phyloP scores from a whole-genome alignment of 2,888 invertebrate genomes.

The Dorcus hopei region DNA sequence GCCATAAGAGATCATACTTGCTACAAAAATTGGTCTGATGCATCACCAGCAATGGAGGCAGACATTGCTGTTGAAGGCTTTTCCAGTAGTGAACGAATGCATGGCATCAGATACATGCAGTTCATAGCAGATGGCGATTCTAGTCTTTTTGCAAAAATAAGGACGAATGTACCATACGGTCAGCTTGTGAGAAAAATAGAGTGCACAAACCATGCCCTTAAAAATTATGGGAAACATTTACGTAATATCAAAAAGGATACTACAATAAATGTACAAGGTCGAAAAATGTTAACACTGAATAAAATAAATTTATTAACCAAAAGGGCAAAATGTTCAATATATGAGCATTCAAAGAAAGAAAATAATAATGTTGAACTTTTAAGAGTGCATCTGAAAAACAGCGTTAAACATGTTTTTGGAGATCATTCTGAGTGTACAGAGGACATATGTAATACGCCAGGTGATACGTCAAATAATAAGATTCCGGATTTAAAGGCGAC shows the following conservation, averaged over 20 bases:
- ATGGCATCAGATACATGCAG: constrained; percentile 28
- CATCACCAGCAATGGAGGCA: constrained; percentile 33
- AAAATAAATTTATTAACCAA: constrained; percentile 4
- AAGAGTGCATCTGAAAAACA: constrained; percentile 16
- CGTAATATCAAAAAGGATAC: constrained; percentile 12
- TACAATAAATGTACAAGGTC: not conserved
- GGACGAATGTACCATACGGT: constrained; percentile 24
- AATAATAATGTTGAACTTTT: constrained; percentile 7
- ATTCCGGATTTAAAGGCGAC: not conserved
- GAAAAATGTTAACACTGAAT: not conserved
- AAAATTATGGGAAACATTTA: constrained; percentile 14
- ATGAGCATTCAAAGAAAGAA: constrained; percentile 8
- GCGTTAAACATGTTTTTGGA: constrained; percentile 27
- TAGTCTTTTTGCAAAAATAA: constrained; percentile 30
- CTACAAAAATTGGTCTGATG: constrained; percentile 31
- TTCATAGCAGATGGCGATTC: constrained; percentile 37
- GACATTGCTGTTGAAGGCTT: constrained; percentile 33
- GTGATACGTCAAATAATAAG: not conserved
- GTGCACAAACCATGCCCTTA: constrained; percentile 30
- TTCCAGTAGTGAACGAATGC: constrained; percentile 22
- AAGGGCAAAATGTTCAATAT: constrained; percentile 6
- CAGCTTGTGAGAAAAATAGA: constrained; percentile 31
- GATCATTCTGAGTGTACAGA: constrained; percentile 22
- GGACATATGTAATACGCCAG: constrained; percentile 10
- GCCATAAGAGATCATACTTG: constrained; percentile 24